These are phyloP conservation scores for Callipepla californica DNA, from an alignment of 2,113 vertebrate species.

Conservation along the genomic window DNA sequence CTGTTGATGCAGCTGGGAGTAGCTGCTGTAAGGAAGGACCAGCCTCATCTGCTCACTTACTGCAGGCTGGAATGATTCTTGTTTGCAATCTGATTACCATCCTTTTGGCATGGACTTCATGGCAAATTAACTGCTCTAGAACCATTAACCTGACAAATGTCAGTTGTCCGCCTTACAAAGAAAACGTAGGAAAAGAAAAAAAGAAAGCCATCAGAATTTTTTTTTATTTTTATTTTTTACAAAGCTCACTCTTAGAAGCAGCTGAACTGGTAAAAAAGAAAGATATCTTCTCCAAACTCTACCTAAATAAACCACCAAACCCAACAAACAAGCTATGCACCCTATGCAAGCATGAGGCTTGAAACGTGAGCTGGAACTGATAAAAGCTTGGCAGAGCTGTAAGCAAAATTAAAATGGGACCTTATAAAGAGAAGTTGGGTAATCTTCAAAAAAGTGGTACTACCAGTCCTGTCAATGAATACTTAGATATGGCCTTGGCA, in stretches of 20 bases:
- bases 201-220: neutral
- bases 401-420: conserved; percentile 43
- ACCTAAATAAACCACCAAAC: neutral
- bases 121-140: neutral
- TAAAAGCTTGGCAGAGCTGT: conserved; percentile 31
- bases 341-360: neutral
- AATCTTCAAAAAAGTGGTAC: conserved; percentile 48
- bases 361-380: conserved; percentile 14
- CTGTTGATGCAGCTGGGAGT: neutral
- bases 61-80: neutral
- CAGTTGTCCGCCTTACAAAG: neutral
- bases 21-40: neutral
- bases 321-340: neutral
- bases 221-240: neutral
- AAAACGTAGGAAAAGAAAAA: neutral
- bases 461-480: conserved; percentile 63
- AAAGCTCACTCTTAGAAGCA: neutral
- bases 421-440: conserved; percentile 53
- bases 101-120: neutral
- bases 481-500: conserved; percentile 46
- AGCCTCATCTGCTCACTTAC: neutral
- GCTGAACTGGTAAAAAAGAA: neutral
- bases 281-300: neutral
- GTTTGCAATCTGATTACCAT: neutral
- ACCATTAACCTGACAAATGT: neutral